Evolutionary conservation across 2,888 invertebrate species (phyloP).

Genomic region (Cerastoderma edule): DNA sequence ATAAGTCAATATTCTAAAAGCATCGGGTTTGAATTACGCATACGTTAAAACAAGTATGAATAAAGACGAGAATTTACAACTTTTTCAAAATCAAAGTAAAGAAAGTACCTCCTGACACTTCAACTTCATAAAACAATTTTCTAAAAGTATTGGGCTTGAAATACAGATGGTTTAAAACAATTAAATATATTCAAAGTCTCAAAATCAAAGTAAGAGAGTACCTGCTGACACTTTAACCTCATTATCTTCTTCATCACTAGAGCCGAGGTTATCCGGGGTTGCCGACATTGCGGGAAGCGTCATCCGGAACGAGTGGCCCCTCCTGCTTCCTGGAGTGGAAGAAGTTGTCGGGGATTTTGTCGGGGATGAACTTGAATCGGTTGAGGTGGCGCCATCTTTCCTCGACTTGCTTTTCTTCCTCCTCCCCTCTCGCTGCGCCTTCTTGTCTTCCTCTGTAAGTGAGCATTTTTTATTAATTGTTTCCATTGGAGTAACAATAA

Average conservation of each 20-base stretch:
- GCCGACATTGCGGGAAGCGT: constrained; percentile 62
- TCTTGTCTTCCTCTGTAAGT: constrained; percentile 67
- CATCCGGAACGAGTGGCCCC: constrained; percentile 55
- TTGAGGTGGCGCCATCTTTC: constrained; percentile 8
- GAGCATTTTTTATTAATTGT: background rate
- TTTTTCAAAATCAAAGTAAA: too few species aligned
- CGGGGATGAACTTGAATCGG: constrained; percentile 29
- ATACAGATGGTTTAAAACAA: too few species aligned
- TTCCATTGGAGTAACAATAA: too few species aligned
- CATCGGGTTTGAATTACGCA: too few species aligned
- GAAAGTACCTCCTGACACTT: too few species aligned
- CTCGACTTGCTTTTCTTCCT: constrained; percentile 11
- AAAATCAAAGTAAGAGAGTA: too few species aligned
- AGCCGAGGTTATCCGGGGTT: constrained; percentile 56
- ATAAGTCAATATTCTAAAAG: too few species aligned
- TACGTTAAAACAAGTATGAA: too few species aligned
- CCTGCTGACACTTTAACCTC: constrained; percentile 25
- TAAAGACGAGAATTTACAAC: too few species aligned
- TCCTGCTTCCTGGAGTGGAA: constrained; percentile 37
- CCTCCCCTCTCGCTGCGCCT: constrained; percentile 45
- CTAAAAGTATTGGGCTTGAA: too few species aligned
- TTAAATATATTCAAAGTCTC: too few species aligned
- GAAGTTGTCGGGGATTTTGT: constrained; percentile 47
- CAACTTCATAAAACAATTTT: too few species aligned
- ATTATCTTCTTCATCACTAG: constrained; percentile 26